Evolutionary conservation across 2,797 vertebrate species (phyloP).

Genomic region (Macropodus opercularis): DNA sequence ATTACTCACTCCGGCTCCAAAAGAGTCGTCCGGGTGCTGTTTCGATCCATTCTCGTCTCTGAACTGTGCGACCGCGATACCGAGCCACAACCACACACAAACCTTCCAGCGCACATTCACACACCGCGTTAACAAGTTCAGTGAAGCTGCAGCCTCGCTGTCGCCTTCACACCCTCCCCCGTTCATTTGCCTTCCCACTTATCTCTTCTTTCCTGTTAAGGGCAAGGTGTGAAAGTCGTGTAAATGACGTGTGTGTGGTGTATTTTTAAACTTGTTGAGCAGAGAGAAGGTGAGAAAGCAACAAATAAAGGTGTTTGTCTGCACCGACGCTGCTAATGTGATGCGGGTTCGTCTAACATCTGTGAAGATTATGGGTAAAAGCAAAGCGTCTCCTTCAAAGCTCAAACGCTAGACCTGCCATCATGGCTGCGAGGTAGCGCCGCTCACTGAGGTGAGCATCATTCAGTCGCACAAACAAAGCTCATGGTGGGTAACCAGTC

Average conservation of each 20-base stretch:
- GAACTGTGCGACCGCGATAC: slow-evolving; percentile 9
- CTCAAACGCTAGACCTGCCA: neutral
- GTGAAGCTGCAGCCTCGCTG: slow-evolving; percentile 1
- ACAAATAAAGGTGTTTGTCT: slow-evolving; percentile 19
- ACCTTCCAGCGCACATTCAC: slow-evolving; percentile 1
- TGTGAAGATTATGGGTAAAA: neutral
- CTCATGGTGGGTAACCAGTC: no score
- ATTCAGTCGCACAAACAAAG: no score
- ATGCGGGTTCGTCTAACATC: slow-evolving; percentile 27
- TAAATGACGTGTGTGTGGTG: slow-evolving; percentile 2
- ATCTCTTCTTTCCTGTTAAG: slow-evolving; percentile 52
- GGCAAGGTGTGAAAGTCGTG: neutral
- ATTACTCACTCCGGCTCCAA: slow-evolving; percentile 34
- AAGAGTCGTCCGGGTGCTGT: slow-evolving; percentile 15
- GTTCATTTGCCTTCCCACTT: slow-evolving; percentile 43
- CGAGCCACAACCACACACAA: neutral
- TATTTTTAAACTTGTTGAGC: slow-evolving; percentile 44
- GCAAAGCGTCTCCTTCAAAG: neutral
- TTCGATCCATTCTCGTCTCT: neutral
- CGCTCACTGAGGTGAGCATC: no score
- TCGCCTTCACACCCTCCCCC: slow-evolving; percentile 9
- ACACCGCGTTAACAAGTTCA: slow-evolving; percentile 28
- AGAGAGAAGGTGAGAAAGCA: slow-evolving; percentile 32
- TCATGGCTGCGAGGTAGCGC: neutral
- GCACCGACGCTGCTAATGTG: slow-evolving; percentile 18